Evolutionary conservation across 2,888 invertebrate species (phyloP).

Genomic region (Caenorhabditis angaria): DNA sequence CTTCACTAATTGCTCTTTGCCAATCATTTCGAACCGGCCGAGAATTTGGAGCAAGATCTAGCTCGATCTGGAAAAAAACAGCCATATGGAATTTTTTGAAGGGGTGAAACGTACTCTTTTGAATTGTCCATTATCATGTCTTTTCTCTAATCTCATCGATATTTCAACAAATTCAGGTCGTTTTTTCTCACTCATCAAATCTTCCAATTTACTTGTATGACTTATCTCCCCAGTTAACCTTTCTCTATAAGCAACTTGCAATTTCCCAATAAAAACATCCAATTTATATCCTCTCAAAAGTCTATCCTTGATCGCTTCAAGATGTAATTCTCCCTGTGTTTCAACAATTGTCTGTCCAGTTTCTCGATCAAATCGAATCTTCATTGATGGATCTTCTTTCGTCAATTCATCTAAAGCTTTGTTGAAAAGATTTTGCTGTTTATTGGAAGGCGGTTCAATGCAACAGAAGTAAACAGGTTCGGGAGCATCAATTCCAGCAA

Average conservation of each 20-base stretch:
- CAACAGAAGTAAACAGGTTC: conserved; percentile 96
- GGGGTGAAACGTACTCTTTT: conserved; percentile 15
- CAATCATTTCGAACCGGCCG: conserved; percentile 68
- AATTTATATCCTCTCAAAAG: conserved; percentile 83
- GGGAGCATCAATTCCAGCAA: conserved; percentile 80
- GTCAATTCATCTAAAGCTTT: conserved; percentile 60
- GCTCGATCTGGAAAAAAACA: conserved; percentile 15
- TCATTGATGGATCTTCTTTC: conserved; percentile 66
- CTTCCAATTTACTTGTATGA: conserved; percentile 76
- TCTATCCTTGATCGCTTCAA: conserved; percentile 82
- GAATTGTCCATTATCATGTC: conserved; percentile 69
- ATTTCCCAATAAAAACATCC: conserved; percentile 86
- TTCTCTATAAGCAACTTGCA: conserved; percentile 77
- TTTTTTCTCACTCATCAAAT: conserved; percentile 77
- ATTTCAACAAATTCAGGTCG: conserved; percentile 77
- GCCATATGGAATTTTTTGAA: conserved; percentile 11
- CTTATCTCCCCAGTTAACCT: conserved; percentile 40
- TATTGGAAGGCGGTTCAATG: conserved; percentile 85
- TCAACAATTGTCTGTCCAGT: conserved; percentile 69
- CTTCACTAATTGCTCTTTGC: conserved; percentile 78
- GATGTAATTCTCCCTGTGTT: conserved; percentile 86
- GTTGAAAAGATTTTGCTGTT: conserved; percentile 54
- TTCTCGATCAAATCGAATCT: conserved; percentile 76
- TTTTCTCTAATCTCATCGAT: conserved; percentile 78
- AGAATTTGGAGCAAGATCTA: conserved; percentile 24